These are phyloP conservation scores for Asbolus verrucosus DNA, from an alignment of 1,140 invertebrate species.

Conservation along the genomic window DNA sequence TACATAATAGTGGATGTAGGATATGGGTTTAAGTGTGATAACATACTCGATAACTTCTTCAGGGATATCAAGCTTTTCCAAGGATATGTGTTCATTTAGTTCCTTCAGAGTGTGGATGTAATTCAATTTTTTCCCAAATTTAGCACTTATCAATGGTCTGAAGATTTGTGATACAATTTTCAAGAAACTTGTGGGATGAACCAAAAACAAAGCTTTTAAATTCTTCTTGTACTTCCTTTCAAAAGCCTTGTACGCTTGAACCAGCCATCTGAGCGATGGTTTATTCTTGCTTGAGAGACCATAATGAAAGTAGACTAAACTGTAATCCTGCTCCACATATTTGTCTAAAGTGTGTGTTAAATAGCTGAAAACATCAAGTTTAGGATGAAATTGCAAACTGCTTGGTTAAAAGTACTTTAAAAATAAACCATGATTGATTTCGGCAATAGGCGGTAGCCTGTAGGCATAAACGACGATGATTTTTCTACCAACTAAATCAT, in stretches of 20 bases:
- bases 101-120: constrained; percentile 97
- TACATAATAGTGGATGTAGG: too few relatives aligned
- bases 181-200: constrained; percentile 98
- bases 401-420: too few relatives aligned
- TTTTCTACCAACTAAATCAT: constrained; percentile 90
- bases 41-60: constrained; percentile 90
- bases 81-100: constrained; percentile 86
- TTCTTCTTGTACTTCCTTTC: constrained; percentile 99
- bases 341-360: constrained; percentile 95
- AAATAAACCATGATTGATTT: constrained; percentile 85
- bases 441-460: constrained; percentile 88
- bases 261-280: constrained; percentile 93
- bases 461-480: constrained; percentile 96
- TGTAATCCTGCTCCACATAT: constrained; percentile 99
- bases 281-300: constrained; percentile 97
- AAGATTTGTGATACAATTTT: constrained; percentile 96
- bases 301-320: constrained; percentile 98
- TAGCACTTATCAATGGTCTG: constrained; percentile 94
- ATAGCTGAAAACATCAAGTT: constrained; percentile 90
- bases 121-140: constrained; percentile 97
- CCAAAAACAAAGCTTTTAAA: constrained; percentile 96
- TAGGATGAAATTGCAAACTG: too few relatives aligned
- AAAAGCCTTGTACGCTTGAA: constrained; percentile 98
- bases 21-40: too few relatives aligned
- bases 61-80: constrained; percentile 94